Base-by-base conservation (phyloP, 1,140 invertebrate species). In the Batillaria attramentaria region DNA sequence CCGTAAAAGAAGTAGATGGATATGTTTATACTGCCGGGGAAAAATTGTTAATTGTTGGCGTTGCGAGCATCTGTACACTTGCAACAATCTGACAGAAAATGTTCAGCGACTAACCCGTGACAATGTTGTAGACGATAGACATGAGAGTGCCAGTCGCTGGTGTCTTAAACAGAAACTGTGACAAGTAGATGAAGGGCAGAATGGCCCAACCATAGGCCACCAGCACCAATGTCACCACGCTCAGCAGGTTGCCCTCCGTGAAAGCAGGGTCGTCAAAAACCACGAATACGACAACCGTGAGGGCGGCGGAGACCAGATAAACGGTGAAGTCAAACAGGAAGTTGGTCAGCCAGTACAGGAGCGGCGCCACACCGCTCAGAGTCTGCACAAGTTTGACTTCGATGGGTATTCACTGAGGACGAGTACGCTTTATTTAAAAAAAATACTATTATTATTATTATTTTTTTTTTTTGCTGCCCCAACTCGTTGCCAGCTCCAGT, bases 261-360 rank as follows among this genome's bases (percentile, higher is more conserved):
- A 92, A 94, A 20, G 92, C 91, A 80, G 92, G 83, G 72, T 93
- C 91, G 80, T 93, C 70, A 78, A 89, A 89, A 13, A 77, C 83
- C 4, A 60, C 78, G 18, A 89, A 84, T 0, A 81, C 78, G 6
- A 87, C 57, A 41, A 90, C 35, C 24, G 90, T 39, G 33, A 84
- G 78, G 20, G 85, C 42, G 54, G 70, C 79, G 4, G 88, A 85
- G 3, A 90, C 79, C 13, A 90, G 69, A 81, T 81, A 89, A 76
- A 89, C 89, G 43, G 91, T 82, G 16, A 91, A 73, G 78, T 97
- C 95, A 93, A 95, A 96, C 1, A 95, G 70, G 60, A 94, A 93
- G 3, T 94, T 93, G 1, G 94, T 91, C 0, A 92, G 68, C 95
- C 95, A 96, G 89, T 94, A 94, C 3, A 93, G 93, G 39, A 93